Percentiles rank a stretch among this genome's conserved stretches.
These are phyloP conservation scores for Drosophila merina DNA, from an alignment of 2,888 invertebrate species.

Conservation along the genomic window DNA sequence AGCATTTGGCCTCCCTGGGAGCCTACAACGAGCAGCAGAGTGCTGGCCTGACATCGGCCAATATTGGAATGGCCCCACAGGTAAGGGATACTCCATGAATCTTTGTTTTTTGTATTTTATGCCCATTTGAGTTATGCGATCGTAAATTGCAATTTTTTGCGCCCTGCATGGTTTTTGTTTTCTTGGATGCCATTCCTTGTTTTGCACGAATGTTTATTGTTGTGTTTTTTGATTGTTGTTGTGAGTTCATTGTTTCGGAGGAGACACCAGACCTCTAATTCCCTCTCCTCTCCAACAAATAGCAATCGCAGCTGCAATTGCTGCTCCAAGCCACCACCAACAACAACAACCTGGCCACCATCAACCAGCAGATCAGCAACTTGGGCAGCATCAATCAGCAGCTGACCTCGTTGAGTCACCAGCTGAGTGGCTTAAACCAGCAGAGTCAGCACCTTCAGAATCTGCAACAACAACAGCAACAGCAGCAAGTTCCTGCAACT, in stretches of 20 bases:
- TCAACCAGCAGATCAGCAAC: conserved; percentile 83
- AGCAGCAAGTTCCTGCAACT: conserved; percentile 44
- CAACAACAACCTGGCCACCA: conserved; percentile 83
- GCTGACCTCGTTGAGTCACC: conserved; percentile 82
- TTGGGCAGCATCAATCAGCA: conserved; percentile 84
- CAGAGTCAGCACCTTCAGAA: conserved; percentile 84
- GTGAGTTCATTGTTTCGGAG: conserved; percentile 20
- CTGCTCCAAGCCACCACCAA: conserved; percentile 82
- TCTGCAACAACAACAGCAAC: conserved; percentile 73
- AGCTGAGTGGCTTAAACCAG: conserved; percentile 83
- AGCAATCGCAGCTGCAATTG: conserved; percentile 82
- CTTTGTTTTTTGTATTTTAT: neutral
- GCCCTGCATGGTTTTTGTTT: conserved; percentile 43
- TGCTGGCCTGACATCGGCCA: conserved; percentile 85
- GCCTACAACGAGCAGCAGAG: conserved; percentile 94
- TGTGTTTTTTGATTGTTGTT: conserved; percentile 45
- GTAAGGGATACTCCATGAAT: conserved; percentile 80
- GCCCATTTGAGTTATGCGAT: conserved; percentile 38
- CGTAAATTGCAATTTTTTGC: conserved; percentile 31
- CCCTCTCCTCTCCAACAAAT: conserved; percentile 29
- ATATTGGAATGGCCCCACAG: conserved; percentile 88
- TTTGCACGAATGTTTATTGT: conserved; percentile 55
- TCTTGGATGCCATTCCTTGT: conserved; percentile 38
- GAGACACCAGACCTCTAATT: conserved; percentile 40
- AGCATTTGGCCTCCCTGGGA: conserved; percentile 96